These are phyloP conservation scores for Terrapene triunguis DNA, from an alignment of 2,113 vertebrate species.

Conservation along the genomic window DNA sequence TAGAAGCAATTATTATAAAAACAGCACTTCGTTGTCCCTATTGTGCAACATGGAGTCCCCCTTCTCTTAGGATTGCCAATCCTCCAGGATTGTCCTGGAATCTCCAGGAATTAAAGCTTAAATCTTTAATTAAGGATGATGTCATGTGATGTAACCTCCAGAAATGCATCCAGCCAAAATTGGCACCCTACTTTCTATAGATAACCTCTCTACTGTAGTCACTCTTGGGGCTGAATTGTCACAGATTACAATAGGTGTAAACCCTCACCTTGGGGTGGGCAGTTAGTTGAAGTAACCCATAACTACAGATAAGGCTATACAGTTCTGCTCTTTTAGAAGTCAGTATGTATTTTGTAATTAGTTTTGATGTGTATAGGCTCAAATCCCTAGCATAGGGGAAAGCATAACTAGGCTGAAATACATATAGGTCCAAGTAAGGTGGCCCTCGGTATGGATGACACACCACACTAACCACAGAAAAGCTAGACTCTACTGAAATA, in stretches of 20 bases:
- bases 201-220: not conserved
- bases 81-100: too few relatives aligned
- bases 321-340: constrained; percentile 28
- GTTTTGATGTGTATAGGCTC: not conserved
- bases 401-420: not conserved
- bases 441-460: not conserved
- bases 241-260: not conserved
- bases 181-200: not conserved
- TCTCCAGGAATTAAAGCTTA: too few relatives aligned
- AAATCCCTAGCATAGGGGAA: not conserved
- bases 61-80: too few relatives aligned
- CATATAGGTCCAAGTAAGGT: not conserved
- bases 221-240: not conserved
- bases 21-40: not conserved
- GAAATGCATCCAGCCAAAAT: too few relatives aligned
- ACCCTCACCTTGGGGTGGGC: not conserved
- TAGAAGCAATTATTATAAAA: not conserved
- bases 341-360: constrained; percentile 2
- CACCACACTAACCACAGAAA: not conserved
- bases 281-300: not conserved
- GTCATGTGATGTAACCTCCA: too few relatives aligned
- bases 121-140: too few relatives aligned
- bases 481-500: not conserved
- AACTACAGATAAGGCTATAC: not conserved
- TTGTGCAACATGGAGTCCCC: not conserved